These are phyloP conservation scores for Umimayanthus kanabou DNA, from an alignment of 92 coral and sea anemone species.

Conservation along the genomic window DNA sequence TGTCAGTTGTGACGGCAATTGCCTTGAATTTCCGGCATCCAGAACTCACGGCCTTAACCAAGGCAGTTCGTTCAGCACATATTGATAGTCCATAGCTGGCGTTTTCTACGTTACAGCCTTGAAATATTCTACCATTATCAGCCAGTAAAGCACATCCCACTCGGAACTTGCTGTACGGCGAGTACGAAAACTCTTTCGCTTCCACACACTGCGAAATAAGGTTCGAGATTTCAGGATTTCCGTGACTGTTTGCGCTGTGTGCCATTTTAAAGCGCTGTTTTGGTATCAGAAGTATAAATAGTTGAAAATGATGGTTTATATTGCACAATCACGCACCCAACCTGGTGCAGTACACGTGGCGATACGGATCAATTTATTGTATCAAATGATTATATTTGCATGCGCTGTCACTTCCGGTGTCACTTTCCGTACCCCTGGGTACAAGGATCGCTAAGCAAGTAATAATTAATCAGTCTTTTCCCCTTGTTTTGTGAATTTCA, in stretches of 20 bases:
- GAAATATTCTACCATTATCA: conserved; percentile 72
- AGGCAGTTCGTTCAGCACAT: conserved; percentile 96
- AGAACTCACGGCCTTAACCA: conserved; percentile 95
- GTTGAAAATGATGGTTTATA: too few relatives aligned
- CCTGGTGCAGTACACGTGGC: conserved; percentile 3
- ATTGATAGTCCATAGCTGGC: conserved; percentile 84
- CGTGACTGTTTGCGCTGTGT: conserved; percentile 3
- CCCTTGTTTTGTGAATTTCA: neutral
- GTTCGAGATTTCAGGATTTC: conserved; percentile 10
- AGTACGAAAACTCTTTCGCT: conserved; percentile 86
- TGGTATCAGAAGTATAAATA: conserved; percentile 11
- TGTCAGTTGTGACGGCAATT: conserved; percentile 82
- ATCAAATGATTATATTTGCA: neutral
- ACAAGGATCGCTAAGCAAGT: too few relatives aligned
- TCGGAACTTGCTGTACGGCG: conserved; percentile 97
- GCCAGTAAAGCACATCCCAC: conserved; percentile 95
- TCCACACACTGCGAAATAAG: conserved; percentile 62
- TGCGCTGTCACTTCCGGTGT: neutral
- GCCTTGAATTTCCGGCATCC: conserved; percentile 88
- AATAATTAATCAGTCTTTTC: neutral
- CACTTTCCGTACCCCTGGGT: neutral
- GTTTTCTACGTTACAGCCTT: conserved; percentile 96
- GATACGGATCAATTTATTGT: neutral
- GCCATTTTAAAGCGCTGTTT: conserved; percentile 4
- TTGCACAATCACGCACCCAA: neutral